These are phyloP conservation scores for Adela reaumurella DNA, from an alignment of 2,888 invertebrate species.

Conservation along the genomic window DNA sequence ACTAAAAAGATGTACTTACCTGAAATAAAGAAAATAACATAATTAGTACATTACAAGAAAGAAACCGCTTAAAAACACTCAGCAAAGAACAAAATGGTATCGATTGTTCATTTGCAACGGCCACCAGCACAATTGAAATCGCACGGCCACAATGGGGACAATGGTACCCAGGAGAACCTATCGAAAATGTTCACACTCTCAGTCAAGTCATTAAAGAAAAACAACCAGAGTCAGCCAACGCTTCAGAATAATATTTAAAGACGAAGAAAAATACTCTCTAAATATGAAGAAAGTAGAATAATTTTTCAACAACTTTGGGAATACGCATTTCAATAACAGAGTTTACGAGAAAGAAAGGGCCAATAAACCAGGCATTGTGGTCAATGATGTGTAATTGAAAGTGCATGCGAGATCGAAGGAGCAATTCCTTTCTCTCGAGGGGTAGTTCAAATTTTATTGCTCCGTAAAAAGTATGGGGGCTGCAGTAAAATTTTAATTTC, in stretches of 20 bases:
- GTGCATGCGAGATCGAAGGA: conserved; percentile 45
- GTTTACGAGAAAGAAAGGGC: conserved; percentile 39
- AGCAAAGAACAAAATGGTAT: too few relatives aligned
- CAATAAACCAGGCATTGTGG: conserved; percentile 45
- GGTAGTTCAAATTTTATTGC: not conserved
- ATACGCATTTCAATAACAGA: conserved; percentile 21
- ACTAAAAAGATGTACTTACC: too few relatives aligned
- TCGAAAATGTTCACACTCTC: not conserved
- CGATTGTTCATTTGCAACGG: too few relatives aligned
- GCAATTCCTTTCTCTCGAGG: not conserved
- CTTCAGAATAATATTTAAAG: too few relatives aligned
- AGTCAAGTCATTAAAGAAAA: too few relatives aligned
- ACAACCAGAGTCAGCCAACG: too few relatives aligned
- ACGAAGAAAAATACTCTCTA: not conserved
- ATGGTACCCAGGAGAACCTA: not conserved
- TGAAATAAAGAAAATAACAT: too few relatives aligned
- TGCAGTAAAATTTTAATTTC: not conserved
- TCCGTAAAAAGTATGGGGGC: not conserved
- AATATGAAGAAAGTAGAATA: not conserved
- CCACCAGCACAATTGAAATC: too few relatives aligned
- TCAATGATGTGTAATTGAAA: conserved; percentile 53
- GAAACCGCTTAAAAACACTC: too few relatives aligned
- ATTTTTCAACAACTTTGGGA: not conserved
- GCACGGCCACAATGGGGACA: not conserved
- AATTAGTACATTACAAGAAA: too few relatives aligned